phyloP scores from a whole-genome alignment of 2,113 vertebrate genomes.

The Siniperca chuatsi region DNA sequence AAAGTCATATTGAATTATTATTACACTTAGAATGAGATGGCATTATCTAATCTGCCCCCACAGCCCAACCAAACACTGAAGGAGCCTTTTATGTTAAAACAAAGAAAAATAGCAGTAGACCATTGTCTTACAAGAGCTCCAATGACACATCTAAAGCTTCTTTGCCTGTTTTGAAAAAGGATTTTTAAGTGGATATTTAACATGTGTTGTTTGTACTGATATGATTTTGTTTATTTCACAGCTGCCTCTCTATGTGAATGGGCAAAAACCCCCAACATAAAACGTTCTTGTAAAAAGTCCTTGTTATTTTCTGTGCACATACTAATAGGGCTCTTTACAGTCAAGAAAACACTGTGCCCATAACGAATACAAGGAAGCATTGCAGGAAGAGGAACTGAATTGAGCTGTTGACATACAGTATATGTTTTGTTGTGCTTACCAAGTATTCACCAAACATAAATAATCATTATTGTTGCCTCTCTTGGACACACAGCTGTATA shows the following conservation, averaged over 20 bases:
- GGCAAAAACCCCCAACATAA: background rate
- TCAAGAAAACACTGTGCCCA: background rate
- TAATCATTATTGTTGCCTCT: conserved; percentile 56
- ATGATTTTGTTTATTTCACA: conserved; percentile 52
- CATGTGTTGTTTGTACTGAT: conserved; percentile 47
- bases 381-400: background rate
- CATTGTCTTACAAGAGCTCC: background rate
- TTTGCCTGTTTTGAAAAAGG: background rate
- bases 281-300: background rate
- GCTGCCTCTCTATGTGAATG: conserved; percentile 4
- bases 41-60: background rate
- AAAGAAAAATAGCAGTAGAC: background rate
- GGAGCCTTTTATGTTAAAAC: background rate
- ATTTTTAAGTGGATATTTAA: conserved; percentile 21
- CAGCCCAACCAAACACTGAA: background rate
- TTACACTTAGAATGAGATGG: background rate
- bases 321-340: background rate
- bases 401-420: conserved; percentile 6
- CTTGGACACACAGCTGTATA: conserved; percentile 13
- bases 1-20: background rate
- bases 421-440: conserved; percentile 4
- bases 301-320: conserved; percentile 3
- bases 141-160: conserved; percentile 13
- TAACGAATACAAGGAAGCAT: background rate
- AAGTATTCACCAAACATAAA: conserved; percentile 55